A percentile compares a stretch with the other conserved stretches of the same genome.
These are phyloP conservation scores for Ashinkailepas kermadecensis DNA, from an alignment of 2,888 invertebrate species.

Conservation along the genomic window DNA sequence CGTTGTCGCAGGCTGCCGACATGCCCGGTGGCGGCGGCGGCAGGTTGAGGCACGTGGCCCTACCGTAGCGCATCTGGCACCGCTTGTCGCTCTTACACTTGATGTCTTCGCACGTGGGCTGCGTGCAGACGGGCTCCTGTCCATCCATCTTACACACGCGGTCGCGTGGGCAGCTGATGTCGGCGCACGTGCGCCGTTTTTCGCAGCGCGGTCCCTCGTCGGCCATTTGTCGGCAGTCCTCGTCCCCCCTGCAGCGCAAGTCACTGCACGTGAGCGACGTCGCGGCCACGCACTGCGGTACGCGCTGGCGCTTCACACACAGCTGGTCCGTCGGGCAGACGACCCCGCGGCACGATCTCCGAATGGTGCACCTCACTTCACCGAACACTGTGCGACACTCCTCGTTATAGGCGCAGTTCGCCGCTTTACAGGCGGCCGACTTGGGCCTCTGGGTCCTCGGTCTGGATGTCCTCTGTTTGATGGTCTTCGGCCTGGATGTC, in stretches of 20 bases:
- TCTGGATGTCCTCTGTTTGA: no score
- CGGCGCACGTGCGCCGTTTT: background rate
- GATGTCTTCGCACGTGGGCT: background rate
- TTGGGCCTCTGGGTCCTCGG: no score
- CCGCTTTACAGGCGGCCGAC: background rate
- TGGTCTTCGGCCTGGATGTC: no score
- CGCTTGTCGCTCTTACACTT: background rate
- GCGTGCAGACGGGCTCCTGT: background rate
- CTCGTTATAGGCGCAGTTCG: background rate
- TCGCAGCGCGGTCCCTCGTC: background rate
- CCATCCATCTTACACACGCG: background rate
- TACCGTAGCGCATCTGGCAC: background rate
- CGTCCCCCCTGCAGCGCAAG: background rate
- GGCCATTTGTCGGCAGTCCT: background rate
- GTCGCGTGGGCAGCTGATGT: background rate
- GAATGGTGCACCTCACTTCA: background rate
- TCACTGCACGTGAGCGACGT: background rate
- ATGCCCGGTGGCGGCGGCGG: background rate
- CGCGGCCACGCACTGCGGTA: background rate
- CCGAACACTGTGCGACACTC: background rate
- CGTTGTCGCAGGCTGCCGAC: background rate
- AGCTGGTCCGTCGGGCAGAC: background rate
- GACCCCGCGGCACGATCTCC: background rate
- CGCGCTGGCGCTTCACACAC: background rate
- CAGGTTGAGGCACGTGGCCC: background rate